Evolutionary conservation across 2,113 vertebrate genomes (phyloP).

Genomic region (Egretta garzetta): DNA sequence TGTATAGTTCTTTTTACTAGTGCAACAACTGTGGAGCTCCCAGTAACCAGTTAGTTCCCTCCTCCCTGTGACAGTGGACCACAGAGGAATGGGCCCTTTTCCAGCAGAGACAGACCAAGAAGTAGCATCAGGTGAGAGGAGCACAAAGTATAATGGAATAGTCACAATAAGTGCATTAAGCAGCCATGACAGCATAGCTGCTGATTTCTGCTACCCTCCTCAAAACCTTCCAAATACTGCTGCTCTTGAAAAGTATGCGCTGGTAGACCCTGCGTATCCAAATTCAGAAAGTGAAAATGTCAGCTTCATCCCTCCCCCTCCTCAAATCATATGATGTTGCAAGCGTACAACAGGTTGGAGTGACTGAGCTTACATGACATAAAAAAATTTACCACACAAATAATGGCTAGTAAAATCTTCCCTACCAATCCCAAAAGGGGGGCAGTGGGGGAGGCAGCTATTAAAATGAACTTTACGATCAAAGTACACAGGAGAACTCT

Average conservation of each 20-base stretch:
- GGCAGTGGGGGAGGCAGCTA: neutral
- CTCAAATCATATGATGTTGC: neutral
- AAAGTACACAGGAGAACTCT: neutral
- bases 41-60: neutral
- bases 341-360: neutral
- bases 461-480: conserved; percentile 16
- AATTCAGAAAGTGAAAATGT: neutral
- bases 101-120: neutral
- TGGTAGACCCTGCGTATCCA: neutral
- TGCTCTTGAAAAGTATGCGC: neutral
- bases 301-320: neutral
- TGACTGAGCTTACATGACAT: neutral
- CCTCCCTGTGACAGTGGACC: neutral
- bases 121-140: neutral
- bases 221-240: neutral
- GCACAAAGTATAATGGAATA: neutral
- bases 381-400: neutral
- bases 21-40: neutral
- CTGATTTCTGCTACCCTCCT: neutral
- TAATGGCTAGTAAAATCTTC: conserved; percentile 1
- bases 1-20: neutral
- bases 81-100: neutral
- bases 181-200: neutral
- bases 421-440: neutral
- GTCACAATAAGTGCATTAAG: neutral